Evolutionary conservation across 2,797 vertebrate species (phyloP).

Genomic region (Megaceryle alcyon): DNA sequence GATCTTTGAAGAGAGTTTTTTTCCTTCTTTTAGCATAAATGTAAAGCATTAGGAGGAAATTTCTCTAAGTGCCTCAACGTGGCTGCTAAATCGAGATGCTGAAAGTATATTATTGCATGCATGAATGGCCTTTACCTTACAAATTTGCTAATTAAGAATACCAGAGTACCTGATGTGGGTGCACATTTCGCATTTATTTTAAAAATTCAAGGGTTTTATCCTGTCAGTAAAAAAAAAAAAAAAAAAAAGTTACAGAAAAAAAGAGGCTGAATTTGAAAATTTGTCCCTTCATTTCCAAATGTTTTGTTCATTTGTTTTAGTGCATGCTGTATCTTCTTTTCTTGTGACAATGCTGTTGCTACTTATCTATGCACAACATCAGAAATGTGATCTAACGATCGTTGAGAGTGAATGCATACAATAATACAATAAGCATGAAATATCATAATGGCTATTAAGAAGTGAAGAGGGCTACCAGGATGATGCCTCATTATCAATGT

Average conservation of each 20-base stretch:
- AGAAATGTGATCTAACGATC: not conserved
- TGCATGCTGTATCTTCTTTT: not conserved
- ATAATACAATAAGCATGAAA: not conserved
- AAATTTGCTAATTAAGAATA: constrained; percentile 45
- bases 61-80: constrained; percentile 63
- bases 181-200: constrained; percentile 3
- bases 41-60: constrained; percentile 54
- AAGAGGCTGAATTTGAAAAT: not conserved
- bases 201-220: not conserved
- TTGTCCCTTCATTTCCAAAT: not conserved
- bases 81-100: constrained; percentile 59
- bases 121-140: constrained; percentile 60
- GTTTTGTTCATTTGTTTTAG: not conserved
- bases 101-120: constrained; percentile 59
- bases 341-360: not conserved
- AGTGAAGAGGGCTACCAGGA: not conserved
- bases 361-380: constrained; percentile 21
- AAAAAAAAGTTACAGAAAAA: not conserved
- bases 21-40: constrained; percentile 45
- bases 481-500: not conserved
- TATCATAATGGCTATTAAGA: not conserved
- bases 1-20: constrained; percentile 15
- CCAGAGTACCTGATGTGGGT: constrained; percentile 26
- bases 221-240: not conserved
- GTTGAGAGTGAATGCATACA: not conserved